phyloP scores from a whole-genome alignment of 2,888 invertebrate species.

The Xanthorhoe spadicearia region DNA sequence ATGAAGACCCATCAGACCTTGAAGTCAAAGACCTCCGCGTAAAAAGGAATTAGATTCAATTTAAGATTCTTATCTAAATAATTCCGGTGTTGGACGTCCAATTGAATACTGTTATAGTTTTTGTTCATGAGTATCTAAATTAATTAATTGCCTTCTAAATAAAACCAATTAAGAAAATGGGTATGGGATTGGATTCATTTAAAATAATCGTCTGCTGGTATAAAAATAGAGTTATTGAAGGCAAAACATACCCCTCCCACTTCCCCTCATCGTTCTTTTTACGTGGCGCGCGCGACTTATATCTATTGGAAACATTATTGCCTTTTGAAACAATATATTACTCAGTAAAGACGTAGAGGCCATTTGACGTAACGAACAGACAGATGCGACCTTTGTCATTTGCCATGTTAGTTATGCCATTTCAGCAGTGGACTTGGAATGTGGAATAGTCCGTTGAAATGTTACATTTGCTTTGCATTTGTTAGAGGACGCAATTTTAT shows the following conservation, averaged over 20 bases:
- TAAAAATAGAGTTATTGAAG: not conserved
- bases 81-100: slow-evolving; percentile 9
- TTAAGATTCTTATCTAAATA: slow-evolving; percentile 27
- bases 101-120: slow-evolving; percentile 12
- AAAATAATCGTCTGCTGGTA: slow-evolving; percentile 1
- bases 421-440: slow-evolving; percentile 8
- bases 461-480: no score
- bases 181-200: slow-evolving; percentile 20
- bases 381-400: not conserved
- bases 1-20: not conserved
- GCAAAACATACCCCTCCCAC: no score
- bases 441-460: no score
- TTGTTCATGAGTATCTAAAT: slow-evolving; percentile 22
- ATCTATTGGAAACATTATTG: no score
- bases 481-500: no score
- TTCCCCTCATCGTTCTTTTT: no score
- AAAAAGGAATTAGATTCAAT: slow-evolving; percentile 25
- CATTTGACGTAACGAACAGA: not conserved
- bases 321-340: no score
- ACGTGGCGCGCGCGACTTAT: no score
- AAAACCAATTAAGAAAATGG: slow-evolving; percentile 29
- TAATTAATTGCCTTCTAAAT: slow-evolving; percentile 27
- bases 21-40: slow-evolving; percentile 36
- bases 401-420: slow-evolving; percentile 1
- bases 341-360: no score